phyloP scores from a whole-genome alignment of 2,797 vertebrate species.

The Betta splendens region DNA sequence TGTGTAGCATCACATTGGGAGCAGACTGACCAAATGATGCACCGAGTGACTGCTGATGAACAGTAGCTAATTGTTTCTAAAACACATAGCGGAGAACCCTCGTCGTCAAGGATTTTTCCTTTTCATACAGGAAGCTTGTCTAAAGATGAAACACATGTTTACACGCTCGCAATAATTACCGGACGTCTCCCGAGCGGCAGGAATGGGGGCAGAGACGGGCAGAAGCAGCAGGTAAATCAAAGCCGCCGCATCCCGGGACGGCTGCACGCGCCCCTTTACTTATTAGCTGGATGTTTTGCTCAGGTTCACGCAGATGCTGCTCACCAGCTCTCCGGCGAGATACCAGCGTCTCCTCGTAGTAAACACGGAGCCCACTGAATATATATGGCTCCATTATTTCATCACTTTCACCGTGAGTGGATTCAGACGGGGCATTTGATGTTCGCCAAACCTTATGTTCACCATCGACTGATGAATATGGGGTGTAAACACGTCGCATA shows the following conservation, averaged over 20 bases:
- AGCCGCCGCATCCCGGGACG: constrained; percentile 27
- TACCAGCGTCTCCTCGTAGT: constrained; percentile 25
- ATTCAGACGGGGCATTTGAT: constrained; percentile 34
- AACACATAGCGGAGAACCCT: neutral
- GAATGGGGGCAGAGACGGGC: constrained; percentile 32
- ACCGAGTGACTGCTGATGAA: constrained; percentile 15
- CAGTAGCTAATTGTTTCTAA: constrained; percentile 19
- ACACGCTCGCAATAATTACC: constrained; percentile 20
- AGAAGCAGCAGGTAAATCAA: constrained; percentile 45
- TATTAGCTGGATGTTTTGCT: constrained; percentile 60
- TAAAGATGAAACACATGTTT: neutral
- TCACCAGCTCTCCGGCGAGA: constrained; percentile 43
- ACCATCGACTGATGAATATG: constrained; percentile 21
- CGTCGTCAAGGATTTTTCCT: neutral
- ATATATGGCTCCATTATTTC: constrained; percentile 40
- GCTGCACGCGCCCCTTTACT: too few species aligned
- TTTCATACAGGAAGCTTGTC: neutral
- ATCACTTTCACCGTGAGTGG: constrained; percentile 36
- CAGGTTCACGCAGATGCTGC: constrained; percentile 56
- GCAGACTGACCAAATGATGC: constrained; percentile 20
- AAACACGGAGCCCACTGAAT: constrained; percentile 43
- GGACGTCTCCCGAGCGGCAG: constrained; percentile 1
- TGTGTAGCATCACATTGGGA: constrained; percentile 16
- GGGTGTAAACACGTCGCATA: constrained; percentile 52
- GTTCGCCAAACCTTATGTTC: constrained; percentile 36